Base-by-base conservation (phyloP, 92 coral and sea anemone genomes). In the Zoanthus sociatus region DNA sequence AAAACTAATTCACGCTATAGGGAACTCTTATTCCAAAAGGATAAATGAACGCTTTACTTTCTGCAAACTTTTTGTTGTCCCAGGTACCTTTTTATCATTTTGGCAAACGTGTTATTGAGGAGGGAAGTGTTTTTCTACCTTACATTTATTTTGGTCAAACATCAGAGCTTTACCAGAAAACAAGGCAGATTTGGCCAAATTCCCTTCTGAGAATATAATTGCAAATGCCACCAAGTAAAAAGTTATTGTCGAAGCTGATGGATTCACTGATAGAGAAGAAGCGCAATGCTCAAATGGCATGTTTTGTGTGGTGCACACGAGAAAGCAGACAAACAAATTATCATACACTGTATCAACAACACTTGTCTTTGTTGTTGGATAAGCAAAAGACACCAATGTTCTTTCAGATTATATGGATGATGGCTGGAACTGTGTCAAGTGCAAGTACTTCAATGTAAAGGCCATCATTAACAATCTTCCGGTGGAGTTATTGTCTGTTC, bases 101-200 rank as follows among this genome's bases (percentile, higher is more conserved):
- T 26, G 26, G 26, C 26, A 26, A 26, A 75, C 61, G 33, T 74
- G 17, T 74, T 33, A 90, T 88, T 84, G 95, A 90, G 74, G 75
- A 83, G 48, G 77, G 64, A 47, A 84, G 51, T 30, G 90, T 90
- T 21, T 92, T 93, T 66, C 90, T 93, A 55, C 92, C 94, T 42
- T 9, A 91, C 74, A 88, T 82, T 61, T 91, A 26, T 26, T 26
- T 26, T 26, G 92, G 94, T 47, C 89, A 82, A 86, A 86, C 77
- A 73, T 93, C 83, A 69, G 86, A 47, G 89, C 94, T 9, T 83
- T 93, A 70, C 90, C 91, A 75, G 90, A 93, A 15, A 93, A 93
- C 93, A 93, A 88, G 87, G 76, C 93, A 77, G 92, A 93, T 78
- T 66, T 90, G 77, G 92, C 95, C 77, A 88, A 85, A 71, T 87